These are phyloP conservation scores for Phylloscopus collybita DNA, from an alignment of 2,797 vertebrate genomes.

Conservation along the genomic window DNA sequence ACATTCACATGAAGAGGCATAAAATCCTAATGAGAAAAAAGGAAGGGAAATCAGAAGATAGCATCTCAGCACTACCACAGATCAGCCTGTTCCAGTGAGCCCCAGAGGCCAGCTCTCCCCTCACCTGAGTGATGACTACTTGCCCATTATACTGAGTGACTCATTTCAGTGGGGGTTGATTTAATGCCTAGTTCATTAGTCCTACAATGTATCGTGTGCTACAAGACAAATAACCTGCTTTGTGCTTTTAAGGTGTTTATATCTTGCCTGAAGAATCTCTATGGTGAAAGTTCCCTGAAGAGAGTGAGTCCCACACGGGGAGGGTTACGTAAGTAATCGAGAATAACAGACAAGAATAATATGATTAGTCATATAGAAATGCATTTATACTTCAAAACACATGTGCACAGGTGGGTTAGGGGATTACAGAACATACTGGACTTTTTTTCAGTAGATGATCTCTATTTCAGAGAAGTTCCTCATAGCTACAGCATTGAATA, in stretches of 20 bases:
- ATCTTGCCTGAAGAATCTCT: constrained; percentile 41
- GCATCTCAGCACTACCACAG: not conserved
- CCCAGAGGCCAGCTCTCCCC: not conserved
- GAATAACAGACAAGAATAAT: constrained; percentile 45
- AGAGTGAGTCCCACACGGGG: constrained; percentile 22
- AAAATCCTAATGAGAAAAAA: not conserved
- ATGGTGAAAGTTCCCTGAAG: constrained; percentile 10
- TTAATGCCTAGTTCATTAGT: constrained; percentile 47
- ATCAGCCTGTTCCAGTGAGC: not conserved
- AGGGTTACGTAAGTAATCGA: constrained; percentile 53
- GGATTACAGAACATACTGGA: not conserved
- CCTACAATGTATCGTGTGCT: not conserved
- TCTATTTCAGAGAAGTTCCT: not conserved
- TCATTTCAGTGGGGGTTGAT: constrained; percentile 28
- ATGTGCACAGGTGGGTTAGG: constrained; percentile 1
- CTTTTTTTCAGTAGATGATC: not conserved
- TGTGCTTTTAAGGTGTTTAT: constrained; percentile 53
- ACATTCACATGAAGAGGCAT: not conserved
- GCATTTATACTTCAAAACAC: constrained; percentile 19
- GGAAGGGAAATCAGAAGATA: not conserved
- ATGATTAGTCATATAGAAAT: constrained; percentile 59
- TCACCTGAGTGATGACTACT: constrained; percentile 31
- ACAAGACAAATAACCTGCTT: constrained; percentile 22
- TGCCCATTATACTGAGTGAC: constrained; percentile 13
- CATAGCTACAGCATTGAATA: not conserved